These are phyloP conservation scores for Rhineura floridana DNA, from an alignment of 2,113 vertebrate species.

Conservation along the genomic window DNA sequence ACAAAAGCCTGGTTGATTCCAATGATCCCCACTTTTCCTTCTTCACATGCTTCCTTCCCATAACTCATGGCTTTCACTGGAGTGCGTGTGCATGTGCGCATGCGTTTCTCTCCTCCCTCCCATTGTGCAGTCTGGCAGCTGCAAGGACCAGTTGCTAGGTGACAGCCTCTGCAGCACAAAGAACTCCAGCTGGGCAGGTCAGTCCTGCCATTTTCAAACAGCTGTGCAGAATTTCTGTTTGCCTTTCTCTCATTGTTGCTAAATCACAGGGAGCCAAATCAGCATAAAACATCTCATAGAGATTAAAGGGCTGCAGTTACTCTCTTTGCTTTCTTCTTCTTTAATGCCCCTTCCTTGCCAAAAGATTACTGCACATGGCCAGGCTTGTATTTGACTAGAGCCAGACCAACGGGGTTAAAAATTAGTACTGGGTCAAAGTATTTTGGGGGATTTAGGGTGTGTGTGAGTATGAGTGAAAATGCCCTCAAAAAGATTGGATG, in stretches of 20 bases:
- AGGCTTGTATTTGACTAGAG: slow-evolving; percentile 14
- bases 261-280: slow-evolving; percentile 69
- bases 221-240: slow-evolving; percentile 79
- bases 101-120: not conserved
- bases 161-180: slow-evolving; percentile 91
- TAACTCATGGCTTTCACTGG: slow-evolving; percentile 70
- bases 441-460: too few species aligned
- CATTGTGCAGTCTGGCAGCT: slow-evolving; percentile 80
- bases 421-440: not conserved
- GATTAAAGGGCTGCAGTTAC: slow-evolving; percentile 56
- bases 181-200: slow-evolving; percentile 90
- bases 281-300: slow-evolving; percentile 69
- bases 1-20: slow-evolving; percentile 78
- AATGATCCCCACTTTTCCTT: slow-evolving; percentile 58
- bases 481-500: too few species aligned
- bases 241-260: slow-evolving; percentile 74
- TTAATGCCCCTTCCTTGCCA: not conserved
- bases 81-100: not conserved
- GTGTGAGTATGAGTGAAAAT: too few species aligned
- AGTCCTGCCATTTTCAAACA: slow-evolving; percentile 82
- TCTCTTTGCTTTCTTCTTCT: slow-evolving; percentile 50
- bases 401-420: not conserved
- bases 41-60: slow-evolving; percentile 75
- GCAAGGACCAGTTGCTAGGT: slow-evolving; percentile 92
- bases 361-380: rapidly evolving